phyloP scores from a whole-genome alignment of 2,888 invertebrate genomes.

The Melanchra persicariae region DNA sequence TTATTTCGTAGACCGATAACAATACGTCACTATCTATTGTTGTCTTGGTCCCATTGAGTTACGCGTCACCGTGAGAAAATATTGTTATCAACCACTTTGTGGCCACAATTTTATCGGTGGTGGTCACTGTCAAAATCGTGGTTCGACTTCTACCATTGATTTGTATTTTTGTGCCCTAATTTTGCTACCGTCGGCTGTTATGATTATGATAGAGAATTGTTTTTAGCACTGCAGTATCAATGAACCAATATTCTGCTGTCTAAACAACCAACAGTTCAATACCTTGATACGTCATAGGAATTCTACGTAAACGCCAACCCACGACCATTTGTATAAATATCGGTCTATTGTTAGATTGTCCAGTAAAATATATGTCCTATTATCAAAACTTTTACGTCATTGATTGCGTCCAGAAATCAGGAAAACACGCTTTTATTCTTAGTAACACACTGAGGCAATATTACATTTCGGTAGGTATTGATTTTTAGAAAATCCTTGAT shows the following conservation, averaged over 20 bases:
- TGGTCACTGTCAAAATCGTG: background rate
- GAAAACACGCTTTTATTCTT: conserved; percentile 6
- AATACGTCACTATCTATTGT: background rate
- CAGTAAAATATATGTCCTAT: background rate
- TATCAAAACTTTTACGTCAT: conserved; percentile 4
- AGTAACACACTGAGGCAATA: background rate
- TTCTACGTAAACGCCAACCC: too few relatives aligned
- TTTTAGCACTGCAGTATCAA: background rate
- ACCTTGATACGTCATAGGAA: background rate
- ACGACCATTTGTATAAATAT: conserved; percentile 28
- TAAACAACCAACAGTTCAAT: conserved; percentile 1
- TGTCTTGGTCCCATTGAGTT: background rate
- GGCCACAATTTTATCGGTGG: conserved; percentile 1
- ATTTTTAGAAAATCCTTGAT: background rate
- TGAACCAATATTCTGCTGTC: background rate
- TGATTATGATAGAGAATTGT: background rate
- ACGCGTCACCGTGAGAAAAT: background rate
- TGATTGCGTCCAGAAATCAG: background rate
- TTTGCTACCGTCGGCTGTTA: background rate
- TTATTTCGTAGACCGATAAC: background rate
- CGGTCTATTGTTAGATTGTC: background rate
- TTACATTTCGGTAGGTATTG: background rate
- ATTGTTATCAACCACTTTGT: background rate
- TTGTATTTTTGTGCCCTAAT: background rate
- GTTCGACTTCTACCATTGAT: background rate